Evolutionary conservation across 1,140 invertebrate genomes (phyloP).

Genomic region (Portunus trituberculatus): DNA sequence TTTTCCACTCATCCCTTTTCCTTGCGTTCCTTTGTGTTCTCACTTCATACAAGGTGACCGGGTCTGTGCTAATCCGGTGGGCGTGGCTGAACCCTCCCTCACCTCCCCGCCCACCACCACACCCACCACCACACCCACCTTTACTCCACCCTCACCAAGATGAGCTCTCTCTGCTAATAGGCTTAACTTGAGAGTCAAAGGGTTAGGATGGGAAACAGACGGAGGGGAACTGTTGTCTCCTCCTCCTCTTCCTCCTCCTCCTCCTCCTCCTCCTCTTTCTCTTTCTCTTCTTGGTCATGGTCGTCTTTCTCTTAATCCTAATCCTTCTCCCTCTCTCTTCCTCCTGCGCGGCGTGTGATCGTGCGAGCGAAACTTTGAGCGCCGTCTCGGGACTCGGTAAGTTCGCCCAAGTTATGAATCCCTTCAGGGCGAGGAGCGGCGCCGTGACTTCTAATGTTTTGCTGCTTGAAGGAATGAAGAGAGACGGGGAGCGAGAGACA

Average conservation of each 20-base stretch:
- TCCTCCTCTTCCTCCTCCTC: not conserved
- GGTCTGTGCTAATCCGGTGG: slow-evolving; percentile 42
- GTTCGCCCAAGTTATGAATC: not conserved
- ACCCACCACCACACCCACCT: not conserved
- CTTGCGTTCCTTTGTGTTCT: not conserved
- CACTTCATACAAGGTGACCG: not conserved
- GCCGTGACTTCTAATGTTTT: not conserved
- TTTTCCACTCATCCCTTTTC: too few relatives aligned
- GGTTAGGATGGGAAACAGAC: slow-evolving; percentile 31
- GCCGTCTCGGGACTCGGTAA: not conserved
- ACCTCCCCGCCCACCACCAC: not conserved
- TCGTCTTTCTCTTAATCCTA: not conserved
- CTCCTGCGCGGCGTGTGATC: not conserved
- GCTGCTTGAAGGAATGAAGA: not conserved
- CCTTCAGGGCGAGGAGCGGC: not conserved
- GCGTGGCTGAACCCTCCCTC: slow-evolving; percentile 7
- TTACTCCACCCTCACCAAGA: not conserved
- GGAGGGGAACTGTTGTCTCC: slow-evolving; percentile 27
- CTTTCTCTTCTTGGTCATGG: not conserved
- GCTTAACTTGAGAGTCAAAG: slow-evolving; percentile 65
- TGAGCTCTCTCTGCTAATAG: slow-evolving; percentile 47
- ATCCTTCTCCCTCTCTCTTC: not conserved
- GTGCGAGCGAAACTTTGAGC: slow-evolving; percentile 1
- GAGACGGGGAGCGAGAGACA: not conserved
- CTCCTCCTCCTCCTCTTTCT: not conserved